phyloP scores from a whole-genome alignment of 30 jellyfish, hydroid and myxozoan genomes.

The Cassiopea andromeda region DNA sequence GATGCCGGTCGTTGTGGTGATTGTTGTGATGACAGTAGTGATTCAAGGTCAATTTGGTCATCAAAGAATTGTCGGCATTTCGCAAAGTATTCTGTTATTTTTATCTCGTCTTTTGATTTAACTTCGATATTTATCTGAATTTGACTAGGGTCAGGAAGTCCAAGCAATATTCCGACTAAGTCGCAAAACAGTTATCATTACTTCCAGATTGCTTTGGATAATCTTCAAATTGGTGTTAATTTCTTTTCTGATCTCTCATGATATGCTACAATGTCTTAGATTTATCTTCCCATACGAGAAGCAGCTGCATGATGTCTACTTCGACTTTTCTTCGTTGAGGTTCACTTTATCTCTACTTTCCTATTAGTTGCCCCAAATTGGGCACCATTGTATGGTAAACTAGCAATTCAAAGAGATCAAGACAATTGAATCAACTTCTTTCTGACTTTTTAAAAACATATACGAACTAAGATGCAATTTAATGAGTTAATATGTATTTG shows the following conservation, averaged over 20 bases:
- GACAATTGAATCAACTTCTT: no score
- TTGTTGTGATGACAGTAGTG: neutral
- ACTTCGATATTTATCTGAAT: neutral
- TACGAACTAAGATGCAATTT: no score
- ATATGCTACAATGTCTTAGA: neutral
- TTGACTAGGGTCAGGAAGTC: neutral
- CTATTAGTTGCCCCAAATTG: no score
- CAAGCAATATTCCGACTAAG: neutral
- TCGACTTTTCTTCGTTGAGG: neutral
- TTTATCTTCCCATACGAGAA: neutral
- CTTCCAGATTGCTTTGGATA: neutral
- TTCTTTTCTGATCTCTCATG: neutral
- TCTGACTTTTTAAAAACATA: no score
- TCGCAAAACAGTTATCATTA: neutral
- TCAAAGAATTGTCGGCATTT: neutral
- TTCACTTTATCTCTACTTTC: neutral
- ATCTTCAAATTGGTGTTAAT: neutral
- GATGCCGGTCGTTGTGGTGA: neutral
- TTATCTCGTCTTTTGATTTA: neutral
- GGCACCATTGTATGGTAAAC: no score
- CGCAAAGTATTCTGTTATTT: neutral
- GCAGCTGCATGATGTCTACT: constrained; percentile 5
- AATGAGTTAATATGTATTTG: no score
- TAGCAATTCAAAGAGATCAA: no score
- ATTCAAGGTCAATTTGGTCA: neutral